These are phyloP conservation scores for Rachycentron canadum DNA, from an alignment of 2,797 vertebrate species.

Conservation along the genomic window DNA sequence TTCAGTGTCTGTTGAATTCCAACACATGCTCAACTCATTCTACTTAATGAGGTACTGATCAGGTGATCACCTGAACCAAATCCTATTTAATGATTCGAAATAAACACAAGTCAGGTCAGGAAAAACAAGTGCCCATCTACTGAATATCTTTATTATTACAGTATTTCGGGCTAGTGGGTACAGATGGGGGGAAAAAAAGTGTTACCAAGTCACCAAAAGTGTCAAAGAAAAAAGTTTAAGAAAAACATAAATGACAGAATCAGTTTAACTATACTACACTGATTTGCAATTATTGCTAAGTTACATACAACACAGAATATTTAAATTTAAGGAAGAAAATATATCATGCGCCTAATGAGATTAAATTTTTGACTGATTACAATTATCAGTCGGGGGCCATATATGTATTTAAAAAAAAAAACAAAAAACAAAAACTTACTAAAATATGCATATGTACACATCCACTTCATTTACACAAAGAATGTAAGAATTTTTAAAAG, in stretches of 20 bases:
- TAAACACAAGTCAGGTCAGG: background rate
- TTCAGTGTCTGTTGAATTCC: no score
- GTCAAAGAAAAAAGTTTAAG: background rate
- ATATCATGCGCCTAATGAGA: background rate
- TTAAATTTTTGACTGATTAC: slow-evolving; percentile 4
- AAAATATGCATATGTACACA: slow-evolving; percentile 29
- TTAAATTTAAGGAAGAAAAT: background rate
- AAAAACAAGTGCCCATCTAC: background rate
- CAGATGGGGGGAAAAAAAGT: background rate
- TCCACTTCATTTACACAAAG: slow-evolving; percentile 23
- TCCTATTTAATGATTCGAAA: background rate
- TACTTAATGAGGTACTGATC: no score
- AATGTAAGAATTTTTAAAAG: slow-evolving; percentile 1
- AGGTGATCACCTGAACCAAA: no score
- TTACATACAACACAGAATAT: background rate
- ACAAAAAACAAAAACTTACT: background rate
- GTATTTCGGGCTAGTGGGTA: background rate
- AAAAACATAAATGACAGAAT: background rate
- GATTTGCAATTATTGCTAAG: slow-evolving; percentile 8
- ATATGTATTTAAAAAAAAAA: background rate
- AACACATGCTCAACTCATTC: no score
- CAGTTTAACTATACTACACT: background rate
- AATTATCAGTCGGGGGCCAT: background rate
- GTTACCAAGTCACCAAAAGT: background rate
- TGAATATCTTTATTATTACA: slow-evolving; percentile 17